These are phyloP conservation scores for Clarias laeviceps DNA, from an alignment of 2,797 vertebrate genomes.

Conservation along the genomic window DNA sequence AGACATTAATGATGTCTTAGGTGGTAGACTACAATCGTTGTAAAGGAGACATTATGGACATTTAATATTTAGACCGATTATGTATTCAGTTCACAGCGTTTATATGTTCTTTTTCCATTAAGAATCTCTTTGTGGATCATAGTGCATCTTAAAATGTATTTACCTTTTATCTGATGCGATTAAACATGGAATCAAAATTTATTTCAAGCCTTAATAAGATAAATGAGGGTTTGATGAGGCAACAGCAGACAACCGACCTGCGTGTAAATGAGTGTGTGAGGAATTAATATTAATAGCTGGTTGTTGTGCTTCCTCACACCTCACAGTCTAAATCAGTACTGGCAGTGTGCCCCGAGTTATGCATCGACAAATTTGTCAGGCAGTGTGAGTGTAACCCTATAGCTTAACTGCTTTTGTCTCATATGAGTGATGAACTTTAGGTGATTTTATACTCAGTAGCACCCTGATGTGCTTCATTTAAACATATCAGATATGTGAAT, in stretches of 20 bases:
- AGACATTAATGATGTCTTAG: background rate
- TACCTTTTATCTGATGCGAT: constrained; percentile 40
- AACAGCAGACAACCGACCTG: constrained; percentile 68
- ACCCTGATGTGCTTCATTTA: constrained; percentile 61
- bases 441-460: constrained; percentile 61
- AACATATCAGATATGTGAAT: constrained; percentile 59
- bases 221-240: constrained; percentile 58
- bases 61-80: background rate
- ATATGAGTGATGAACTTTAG: constrained; percentile 72
- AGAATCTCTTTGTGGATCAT: background rate
- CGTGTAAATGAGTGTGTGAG: constrained; percentile 66
- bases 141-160: background rate
- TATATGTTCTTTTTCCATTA: background rate
- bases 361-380: constrained; percentile 76
- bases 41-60: background rate
- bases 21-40: background rate
- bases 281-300: constrained; percentile 63
- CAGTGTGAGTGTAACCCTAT: constrained; percentile 72
- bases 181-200: constrained; percentile 40
- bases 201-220: constrained; percentile 58
- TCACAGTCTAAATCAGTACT: constrained; percentile 69
- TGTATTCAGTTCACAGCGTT: background rate
- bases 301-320: constrained; percentile 61
- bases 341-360: constrained; percentile 62
- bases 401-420: constrained; percentile 65